Percentiles rank a stretch among this genome's conserved stretches.
Conservation (phyloP, 92 coral and sea anemone species). For the Chrysogorgia sp. region DNA sequence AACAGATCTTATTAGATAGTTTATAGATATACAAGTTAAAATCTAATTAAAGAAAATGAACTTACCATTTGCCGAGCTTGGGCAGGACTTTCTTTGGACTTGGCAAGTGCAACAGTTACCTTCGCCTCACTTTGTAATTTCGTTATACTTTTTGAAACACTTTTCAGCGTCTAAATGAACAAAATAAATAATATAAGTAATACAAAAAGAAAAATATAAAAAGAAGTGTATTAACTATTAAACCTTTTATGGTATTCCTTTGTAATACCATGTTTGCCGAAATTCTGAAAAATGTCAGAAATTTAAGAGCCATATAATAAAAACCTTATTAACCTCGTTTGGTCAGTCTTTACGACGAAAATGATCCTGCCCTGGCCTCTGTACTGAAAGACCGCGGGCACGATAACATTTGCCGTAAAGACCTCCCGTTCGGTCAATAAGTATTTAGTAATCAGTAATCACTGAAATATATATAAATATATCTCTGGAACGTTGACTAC, state of each 20-base stretch:
- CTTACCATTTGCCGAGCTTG: slow-evolving; percentile 97
- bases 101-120: slow-evolving; percentile 88
- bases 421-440: no score
- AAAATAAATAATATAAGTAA: neutral
- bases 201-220: neutral
- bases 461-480: no score
- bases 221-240: neutral
- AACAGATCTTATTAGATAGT: neutral
- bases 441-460: no score
- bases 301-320: no score
- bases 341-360: no score
- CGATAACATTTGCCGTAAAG: neutral
- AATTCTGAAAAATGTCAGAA: no score
- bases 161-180: slow-evolving; percentile 78
- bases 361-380: no score
- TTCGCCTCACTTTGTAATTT: slow-evolving; percentile 81
- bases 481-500: no score
- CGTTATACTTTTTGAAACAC: slow-evolving; percentile 84
- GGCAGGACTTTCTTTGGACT: slow-evolving; percentile 91
- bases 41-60: slow-evolving; percentile 3
- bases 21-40: neutral
- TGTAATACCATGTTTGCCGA: no score
- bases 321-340: no score
- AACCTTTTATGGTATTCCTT: no score
- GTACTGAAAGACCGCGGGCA: no score